Percentiles rank a stretch among this genome's conserved stretches.
phyloP scores from a whole-genome alignment of 2,888 invertebrate genomes.

The Urechis unicinctus region DNA sequence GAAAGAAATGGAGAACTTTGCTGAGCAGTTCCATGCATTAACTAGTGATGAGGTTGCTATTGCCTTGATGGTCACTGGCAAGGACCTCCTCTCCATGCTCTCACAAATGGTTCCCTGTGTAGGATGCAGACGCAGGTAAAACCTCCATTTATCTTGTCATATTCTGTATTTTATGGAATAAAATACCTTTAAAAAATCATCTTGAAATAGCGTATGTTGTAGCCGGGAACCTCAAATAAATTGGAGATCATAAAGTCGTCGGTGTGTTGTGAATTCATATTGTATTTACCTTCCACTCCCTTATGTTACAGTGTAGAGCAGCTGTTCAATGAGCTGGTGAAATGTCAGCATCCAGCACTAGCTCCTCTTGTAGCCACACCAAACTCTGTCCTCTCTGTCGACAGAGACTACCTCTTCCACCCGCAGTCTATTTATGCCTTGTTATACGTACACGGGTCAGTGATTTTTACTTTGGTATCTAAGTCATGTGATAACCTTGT shows the following conservation, averaged over 20 bases:
- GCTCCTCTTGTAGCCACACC: constrained; percentile 76
- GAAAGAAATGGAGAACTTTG: constrained; percentile 77
- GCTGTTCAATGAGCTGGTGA: constrained; percentile 76
- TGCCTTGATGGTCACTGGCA: constrained; percentile 75
- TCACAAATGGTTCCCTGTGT: constrained; percentile 90
- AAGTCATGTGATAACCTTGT: too few relatives aligned
- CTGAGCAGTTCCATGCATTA: constrained; percentile 72
- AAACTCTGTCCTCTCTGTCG: constrained; percentile 71
- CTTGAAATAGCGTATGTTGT: too few relatives aligned
- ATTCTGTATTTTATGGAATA: not conserved
- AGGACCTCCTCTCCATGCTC: constrained; percentile 75
- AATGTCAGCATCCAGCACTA: constrained; percentile 77
- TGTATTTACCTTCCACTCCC: too few relatives aligned
- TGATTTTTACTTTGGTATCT: not conserved
- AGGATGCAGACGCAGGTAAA: constrained; percentile 82
- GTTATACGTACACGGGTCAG: constrained; percentile 80
- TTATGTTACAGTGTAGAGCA: constrained; percentile 79
- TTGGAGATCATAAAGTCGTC: too few relatives aligned
- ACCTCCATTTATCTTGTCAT: constrained; percentile 1
- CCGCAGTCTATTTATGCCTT: constrained; percentile 76
- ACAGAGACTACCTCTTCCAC: constrained; percentile 70
- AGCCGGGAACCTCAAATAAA: too few relatives aligned
- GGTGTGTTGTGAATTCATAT: too few relatives aligned
- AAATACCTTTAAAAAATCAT: too few relatives aligned
- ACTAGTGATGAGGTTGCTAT: constrained; percentile 70